Evolutionary conservation across 1,140 invertebrate species (phyloP), one percentile per base, ranked within the genome.

Genomic region (Luehdorfia chinensis): DNA sequence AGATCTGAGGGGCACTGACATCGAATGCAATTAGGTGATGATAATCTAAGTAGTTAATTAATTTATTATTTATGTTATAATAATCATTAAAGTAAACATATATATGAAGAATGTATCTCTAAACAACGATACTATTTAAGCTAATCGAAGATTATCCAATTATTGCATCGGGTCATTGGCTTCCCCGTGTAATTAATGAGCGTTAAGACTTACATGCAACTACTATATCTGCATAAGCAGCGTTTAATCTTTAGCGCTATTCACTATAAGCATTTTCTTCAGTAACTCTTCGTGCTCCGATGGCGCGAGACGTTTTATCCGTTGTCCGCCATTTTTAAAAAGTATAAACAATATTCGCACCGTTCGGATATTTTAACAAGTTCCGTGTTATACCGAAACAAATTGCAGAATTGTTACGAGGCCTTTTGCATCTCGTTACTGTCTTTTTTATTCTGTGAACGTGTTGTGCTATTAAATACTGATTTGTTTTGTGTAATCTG

Each of bases 231-330:
- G 23, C 23, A 43, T 28, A 27, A 12, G 30, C 16, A 36, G 18
- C 14, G 11, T 41, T 12, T 25, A 43, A 43, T 43, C 21, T 43
- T 43, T 25, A 2, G 9, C 21, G 16, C 33, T 1, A 34, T 18
- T 18, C 33, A 18, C 2, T 18, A 1, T 18, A 5, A 8, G 13
- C n/a, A 25, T 43, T 28, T 28, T 4, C 37, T 27, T 53, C 65
- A 75, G 72, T 75, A 27, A 48, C 50, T 59, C 53, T 59, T 61
- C 55, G 67, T 68, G 70, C 66, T 66, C 52, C 55, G 66, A 3
- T 65, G 55, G 50, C 58, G 67, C 59, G 59, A 52, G 66, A 70
- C 39, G 39, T 28, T 14, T 19, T 15, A 25, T 15, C 19, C 21
- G 39, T 7, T 68, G 70, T 64, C 51, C 47, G 66, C 66, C 66